phyloP scores from a whole-genome alignment of 2,888 invertebrate species.

The Iselma pallidipennis region DNA sequence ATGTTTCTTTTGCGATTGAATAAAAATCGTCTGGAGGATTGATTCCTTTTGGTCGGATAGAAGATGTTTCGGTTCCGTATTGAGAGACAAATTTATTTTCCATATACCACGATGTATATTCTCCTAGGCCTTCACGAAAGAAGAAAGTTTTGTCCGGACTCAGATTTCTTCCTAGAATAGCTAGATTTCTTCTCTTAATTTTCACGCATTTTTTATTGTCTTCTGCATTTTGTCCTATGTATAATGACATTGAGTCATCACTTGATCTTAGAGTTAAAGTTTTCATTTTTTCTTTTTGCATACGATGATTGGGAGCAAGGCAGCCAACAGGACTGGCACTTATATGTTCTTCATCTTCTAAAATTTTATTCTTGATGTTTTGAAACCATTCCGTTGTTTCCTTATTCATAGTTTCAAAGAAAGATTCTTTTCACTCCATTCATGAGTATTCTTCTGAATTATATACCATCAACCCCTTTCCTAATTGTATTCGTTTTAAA shows the following conservation, averaged over 20 bases:
- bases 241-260: conserved; percentile 26
- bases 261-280: conserved; percentile 20
- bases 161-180: conserved; percentile 26
- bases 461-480: too few species aligned
- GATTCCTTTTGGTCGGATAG: conserved; percentile 28
- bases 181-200: conserved; percentile 17
- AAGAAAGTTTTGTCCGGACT: conserved; percentile 31
- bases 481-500: too few species aligned
- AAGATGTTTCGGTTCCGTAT: conserved; percentile 31
- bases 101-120: conserved; percentile 37
- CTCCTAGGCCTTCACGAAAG: conserved; percentile 23
- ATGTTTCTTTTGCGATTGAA: conserved; percentile 26
- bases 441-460: too few species aligned
- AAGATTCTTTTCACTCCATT: too few species aligned
- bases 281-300: conserved; percentile 10
- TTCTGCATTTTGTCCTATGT: conserved; percentile 6
- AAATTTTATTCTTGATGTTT: too few species aligned
- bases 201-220: conserved; percentile 12
- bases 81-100: conserved; percentile 29
- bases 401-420: too few species aligned
- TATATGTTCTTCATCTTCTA: too few species aligned
- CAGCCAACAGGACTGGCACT: too few species aligned
- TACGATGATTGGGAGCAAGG: too few species aligned
- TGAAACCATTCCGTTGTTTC: too few species aligned
- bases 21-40: conserved; percentile 32